phyloP scores from a whole-genome alignment of 2,113 vertebrate genomes.

The Psittacula cyanocephala region DNA sequence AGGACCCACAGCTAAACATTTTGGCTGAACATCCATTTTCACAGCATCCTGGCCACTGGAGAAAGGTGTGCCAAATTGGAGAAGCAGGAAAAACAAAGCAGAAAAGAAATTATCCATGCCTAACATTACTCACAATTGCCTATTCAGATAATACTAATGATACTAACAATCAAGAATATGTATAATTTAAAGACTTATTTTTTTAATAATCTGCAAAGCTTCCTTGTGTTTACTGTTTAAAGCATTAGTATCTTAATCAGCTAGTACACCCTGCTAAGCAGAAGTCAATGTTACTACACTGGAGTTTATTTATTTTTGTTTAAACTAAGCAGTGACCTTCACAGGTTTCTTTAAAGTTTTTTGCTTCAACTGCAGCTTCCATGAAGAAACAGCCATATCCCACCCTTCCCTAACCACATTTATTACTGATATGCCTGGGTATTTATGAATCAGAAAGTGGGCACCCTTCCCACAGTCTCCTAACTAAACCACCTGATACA shows the following conservation, averaged over 20 bases:
- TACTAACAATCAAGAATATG: not conserved
- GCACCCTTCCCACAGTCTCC: not conserved
- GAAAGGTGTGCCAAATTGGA: accelerated
- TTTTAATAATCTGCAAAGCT: not conserved
- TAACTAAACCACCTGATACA: not conserved
- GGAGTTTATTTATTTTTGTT: not conserved
- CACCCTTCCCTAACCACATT: not conserved
- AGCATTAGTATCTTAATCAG: not conserved
- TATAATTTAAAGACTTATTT: not conserved
- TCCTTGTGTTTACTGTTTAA: not conserved
- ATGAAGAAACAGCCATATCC: not conserved
- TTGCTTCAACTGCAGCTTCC: not conserved
- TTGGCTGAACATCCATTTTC: conserved; percentile 93
- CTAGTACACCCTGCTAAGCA: not conserved
- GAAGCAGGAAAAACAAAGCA: not conserved
- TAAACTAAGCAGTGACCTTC: not conserved
- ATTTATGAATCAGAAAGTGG: not conserved
- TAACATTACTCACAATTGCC: not conserved
- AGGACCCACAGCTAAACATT: conserved; percentile 81
- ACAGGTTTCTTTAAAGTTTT: not conserved
- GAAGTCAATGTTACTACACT: not conserved
- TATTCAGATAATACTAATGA: not conserved
- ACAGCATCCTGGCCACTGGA: conserved; percentile 86
- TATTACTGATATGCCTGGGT: not conserved
- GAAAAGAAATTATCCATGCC: not conserved